Percentiles rank a stretch among this genome's conserved stretches.
phyloP scores from a whole-genome alignment of 1,140 invertebrate species.

The Heliconius himera region DNA sequence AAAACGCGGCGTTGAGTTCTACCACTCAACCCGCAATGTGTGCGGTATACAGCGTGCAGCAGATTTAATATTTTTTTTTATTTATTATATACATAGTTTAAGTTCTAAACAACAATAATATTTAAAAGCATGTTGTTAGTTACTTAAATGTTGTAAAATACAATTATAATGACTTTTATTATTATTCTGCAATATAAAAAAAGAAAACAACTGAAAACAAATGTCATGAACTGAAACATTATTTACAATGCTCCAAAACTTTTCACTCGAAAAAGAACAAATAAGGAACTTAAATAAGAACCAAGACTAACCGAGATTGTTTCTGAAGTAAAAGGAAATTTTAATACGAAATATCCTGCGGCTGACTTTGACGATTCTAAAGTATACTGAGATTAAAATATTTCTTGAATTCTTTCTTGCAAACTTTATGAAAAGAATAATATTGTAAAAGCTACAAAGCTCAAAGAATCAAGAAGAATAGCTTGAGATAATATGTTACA shows the following conservation, averaged over 20 bases:
- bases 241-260: not conserved
- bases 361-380: conserved; percentile 1
- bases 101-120: no score
- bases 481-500: not conserved
- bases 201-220: not conserved
- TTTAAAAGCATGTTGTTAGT: no score
- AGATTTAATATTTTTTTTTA: no score
- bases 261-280: conserved; percentile 11
- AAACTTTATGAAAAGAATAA: not conserved
- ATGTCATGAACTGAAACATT: not conserved
- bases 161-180: no score
- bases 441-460: not conserved
- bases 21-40: no score
- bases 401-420: conserved; percentile 1
- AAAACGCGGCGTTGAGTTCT: no score
- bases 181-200: not conserved
- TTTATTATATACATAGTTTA: no score
- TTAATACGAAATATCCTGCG: conserved; percentile 1
- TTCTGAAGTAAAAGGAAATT: conserved; percentile 5
- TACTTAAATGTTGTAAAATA: no score
- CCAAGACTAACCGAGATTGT: conserved; percentile 10
- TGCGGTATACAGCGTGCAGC: no score
- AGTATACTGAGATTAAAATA: not conserved
- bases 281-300: conserved; percentile 4
- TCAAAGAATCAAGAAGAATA: not conserved